Evolutionary conservation across 2,797 vertebrate species (phyloP), one percentile per base, ranked within the genome.

Genomic region (Meriones psammophilus): DNA sequence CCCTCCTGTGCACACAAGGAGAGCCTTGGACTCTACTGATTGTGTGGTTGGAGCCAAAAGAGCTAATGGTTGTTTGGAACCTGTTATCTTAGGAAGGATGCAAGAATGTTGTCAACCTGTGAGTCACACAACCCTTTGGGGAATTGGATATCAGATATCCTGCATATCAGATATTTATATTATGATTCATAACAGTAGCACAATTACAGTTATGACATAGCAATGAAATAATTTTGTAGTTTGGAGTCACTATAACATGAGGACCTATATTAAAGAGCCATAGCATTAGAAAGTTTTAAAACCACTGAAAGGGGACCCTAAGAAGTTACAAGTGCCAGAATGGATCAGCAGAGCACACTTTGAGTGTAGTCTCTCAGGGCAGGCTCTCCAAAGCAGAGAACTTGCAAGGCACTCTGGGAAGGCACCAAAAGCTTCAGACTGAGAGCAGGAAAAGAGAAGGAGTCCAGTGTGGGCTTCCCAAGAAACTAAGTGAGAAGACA

Each of bases 401-500:
- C 42, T 77, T 96, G 56, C 56, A 86, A 90, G 62, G 42, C 2
- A 4, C 33, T 79, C 62, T 60, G 39, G 76, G 94, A 92, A 97
- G 73, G 0, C 81, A 88, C 54, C 39, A 56, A 69, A 90, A 22
- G 39, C 64, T 93, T 60, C 96, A 83, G 81, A 94, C 79, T 94
- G 68, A 97, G 91, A 85, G 96, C 83, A 81, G 88, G 66, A 91
- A 18, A 50, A 33, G 84, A 8, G 7, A 62, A 24, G 39, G 81
- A 97, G 96, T 46, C 33, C 12, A 58, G 36, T 89, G 88, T 91
- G 76, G 88, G 94, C 94, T 97, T 97, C 97, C 97, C 69, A 94
- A 95, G 97, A 98, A 98, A 94, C 93, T 97, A 89, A 96, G 97
- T 91, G 14, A 94, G 91, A 87, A 97, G 97, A 98, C 98, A 98